Conservation (phyloP, 2,113 vertebrate species). For the Periophthalmodon schlosseri region DNA sequence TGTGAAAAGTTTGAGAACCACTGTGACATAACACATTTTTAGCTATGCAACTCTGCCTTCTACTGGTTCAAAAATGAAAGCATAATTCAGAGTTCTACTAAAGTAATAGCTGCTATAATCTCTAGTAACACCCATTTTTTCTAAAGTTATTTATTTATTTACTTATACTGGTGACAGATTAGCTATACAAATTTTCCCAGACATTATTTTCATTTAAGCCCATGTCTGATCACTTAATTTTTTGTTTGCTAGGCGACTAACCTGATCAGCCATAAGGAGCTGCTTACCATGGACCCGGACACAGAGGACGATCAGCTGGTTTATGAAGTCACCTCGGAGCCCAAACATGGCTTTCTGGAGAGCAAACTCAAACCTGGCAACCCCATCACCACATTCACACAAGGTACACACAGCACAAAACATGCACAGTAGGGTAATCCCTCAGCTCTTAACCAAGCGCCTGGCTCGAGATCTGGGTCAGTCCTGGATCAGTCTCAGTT, state of each 20-base stretch:
- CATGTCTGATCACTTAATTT: neutral
- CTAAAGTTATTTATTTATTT: too few relatives aligned
- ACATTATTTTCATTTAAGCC: too few relatives aligned
- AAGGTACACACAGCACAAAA: conserved; percentile 77
- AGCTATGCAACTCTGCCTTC: conserved; percentile 15
- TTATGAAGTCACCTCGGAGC: conserved; percentile 84
- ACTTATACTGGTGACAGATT: too few relatives aligned
- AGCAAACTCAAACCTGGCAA: conserved; percentile 84
- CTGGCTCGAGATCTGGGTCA: too few relatives aligned
- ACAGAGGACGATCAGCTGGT: conserved; percentile 87
- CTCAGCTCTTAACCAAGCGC: too few relatives aligned
- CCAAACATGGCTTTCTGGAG: conserved; percentile 88
- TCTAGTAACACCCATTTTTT: too few relatives aligned
- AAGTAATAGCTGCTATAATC: too few relatives aligned
- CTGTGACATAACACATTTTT: too few relatives aligned
- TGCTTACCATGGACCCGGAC: conserved; percentile 90
- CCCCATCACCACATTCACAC: conserved; percentile 81
- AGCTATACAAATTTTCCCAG: too few relatives aligned
- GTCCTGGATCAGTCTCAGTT: too few relatives aligned
- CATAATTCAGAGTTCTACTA: neutral
- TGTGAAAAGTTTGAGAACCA: too few relatives aligned
- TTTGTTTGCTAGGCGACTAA: conserved; percentile 84
- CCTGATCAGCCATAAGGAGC: conserved; percentile 94
- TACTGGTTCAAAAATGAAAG: conserved; percentile 19
- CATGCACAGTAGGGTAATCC: too few relatives aligned